Conservation (phyloP, 2,113 vertebrate genomes). For the Thryonomys swinderianus region DNA sequence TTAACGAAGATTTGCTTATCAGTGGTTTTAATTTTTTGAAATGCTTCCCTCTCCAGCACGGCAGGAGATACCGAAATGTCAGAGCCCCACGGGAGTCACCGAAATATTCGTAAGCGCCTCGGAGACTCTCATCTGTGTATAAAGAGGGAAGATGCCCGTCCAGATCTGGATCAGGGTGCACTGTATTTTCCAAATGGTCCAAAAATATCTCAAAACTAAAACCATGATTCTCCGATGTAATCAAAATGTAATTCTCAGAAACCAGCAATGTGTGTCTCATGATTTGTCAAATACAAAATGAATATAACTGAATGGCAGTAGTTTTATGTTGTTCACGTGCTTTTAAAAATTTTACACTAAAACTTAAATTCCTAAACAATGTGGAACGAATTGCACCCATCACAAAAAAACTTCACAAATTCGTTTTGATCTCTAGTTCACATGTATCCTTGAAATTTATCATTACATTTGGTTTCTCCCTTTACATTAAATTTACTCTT, state of each 20-base stretch:
- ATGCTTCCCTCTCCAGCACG: conserved; percentile 78
- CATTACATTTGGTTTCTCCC: background rate
- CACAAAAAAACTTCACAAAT: background rate
- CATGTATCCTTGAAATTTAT: background rate
- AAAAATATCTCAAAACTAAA: conserved; percentile 56
- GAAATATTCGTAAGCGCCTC: conserved; percentile 78
- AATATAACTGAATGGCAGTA: background rate
- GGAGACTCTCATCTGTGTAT: conserved; percentile 66
- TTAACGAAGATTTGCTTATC: conserved; percentile 84
- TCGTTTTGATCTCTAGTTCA: background rate
- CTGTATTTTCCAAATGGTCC: background rate
- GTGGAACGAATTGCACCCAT: background rate
- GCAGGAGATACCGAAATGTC: conserved; percentile 81
- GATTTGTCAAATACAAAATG: conserved; percentile 28
- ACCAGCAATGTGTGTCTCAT: background rate
- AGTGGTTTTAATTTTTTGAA: conserved; percentile 81
- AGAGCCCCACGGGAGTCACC: conserved; percentile 73
- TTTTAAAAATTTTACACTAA: conserved; percentile 10
- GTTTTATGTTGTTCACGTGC: background rate
- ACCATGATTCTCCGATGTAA: conserved; percentile 52
- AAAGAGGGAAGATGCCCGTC: conserved; percentile 64
- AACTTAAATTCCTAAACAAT: background rate
- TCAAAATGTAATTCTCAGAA: conserved; percentile 48
- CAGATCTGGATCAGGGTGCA: conserved; percentile 49
- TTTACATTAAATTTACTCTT: conserved; percentile 40